Evolutionary conservation across 1,140 invertebrate species (phyloP).

Genomic region (Heliconius hermathena): DNA sequence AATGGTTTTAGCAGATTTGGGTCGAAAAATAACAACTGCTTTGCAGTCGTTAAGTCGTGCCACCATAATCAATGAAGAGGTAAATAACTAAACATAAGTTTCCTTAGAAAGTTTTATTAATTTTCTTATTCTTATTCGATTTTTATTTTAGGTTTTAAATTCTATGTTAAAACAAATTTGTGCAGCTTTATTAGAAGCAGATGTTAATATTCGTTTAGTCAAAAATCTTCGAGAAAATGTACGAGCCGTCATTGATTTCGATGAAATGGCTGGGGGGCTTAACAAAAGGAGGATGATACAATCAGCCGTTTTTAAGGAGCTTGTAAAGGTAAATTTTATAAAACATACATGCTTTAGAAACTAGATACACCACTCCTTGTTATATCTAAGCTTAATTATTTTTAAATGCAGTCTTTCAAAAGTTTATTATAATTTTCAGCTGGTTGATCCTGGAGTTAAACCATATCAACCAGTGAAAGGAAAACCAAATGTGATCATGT

Average conservation of each 20-base stretch:
- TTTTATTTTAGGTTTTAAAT: conserved; percentile 92
- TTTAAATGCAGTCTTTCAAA: background rate
- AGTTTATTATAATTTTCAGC: conserved; percentile 79
- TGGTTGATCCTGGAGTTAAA: conserved; percentile 99
- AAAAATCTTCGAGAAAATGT: conserved; percentile 99
- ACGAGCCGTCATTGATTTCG: conserved; percentile 98
- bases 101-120: background rate
- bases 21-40: conserved; percentile 99
- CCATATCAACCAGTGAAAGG: conserved; percentile 98
- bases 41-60: conserved; percentile 98
- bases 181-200: conserved; percentile 97
- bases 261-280: conserved; percentile 99
- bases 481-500: conserved; percentile 98
- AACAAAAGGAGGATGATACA: conserved; percentile 99
- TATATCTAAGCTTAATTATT: background rate
- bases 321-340: conserved; percentile 91
- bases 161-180: conserved; percentile 99
- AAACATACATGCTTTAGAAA: background rate
- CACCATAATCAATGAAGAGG: conserved; percentile 99
- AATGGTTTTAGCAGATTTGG: conserved; percentile 99
- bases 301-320: conserved; percentile 98
- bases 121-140: conserved; percentile 2
- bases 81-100: conserved; percentile 66
- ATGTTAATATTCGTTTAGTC: conserved; percentile 99
- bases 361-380: background rate